Conservation (phyloP, 2,888 invertebrate genomes). For the Ceraclea dissimilis region DNA sequence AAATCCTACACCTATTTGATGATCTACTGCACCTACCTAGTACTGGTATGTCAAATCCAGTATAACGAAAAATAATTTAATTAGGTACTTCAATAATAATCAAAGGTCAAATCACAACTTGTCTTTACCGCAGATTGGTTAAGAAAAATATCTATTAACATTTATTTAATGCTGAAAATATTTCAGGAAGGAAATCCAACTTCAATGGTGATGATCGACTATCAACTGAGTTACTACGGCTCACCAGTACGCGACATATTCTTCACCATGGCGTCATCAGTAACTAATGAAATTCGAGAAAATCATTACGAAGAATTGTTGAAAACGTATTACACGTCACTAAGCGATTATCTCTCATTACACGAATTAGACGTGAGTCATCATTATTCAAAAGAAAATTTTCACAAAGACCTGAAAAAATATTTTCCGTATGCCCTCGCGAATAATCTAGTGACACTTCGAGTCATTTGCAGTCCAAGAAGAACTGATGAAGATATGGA, state of each 20-base stretch:
- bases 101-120: no score
- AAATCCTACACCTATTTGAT: no score
- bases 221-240: conserved; percentile 17
- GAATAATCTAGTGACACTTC: conserved; percentile 12
- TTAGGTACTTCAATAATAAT: no score
- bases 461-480: conserved; percentile 18
- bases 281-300: conserved; percentile 8
- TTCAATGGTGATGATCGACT: conserved; percentile 20
- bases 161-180: no score
- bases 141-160: no score
- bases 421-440: conserved; percentile 17
- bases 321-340: conserved; percentile 11
- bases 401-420: conserved; percentile 6
- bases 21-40: no score
- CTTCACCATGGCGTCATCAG: conserved; percentile 18
- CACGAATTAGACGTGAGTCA: conserved; percentile 8
- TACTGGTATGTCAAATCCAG: no score
- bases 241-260: conserved; percentile 21
- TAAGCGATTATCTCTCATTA: conserved; percentile 9
- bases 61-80: no score
- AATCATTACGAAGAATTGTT: conserved; percentile 11
- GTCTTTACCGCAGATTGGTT: no score
- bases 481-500: conserved; percentile 10
- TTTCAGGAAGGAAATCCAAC: conserved; percentile 16
- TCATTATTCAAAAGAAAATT: conserved; percentile 14